phyloP scores from a whole-genome alignment of 2,113 vertebrate genomes.

The Malurus melanocephalus region DNA sequence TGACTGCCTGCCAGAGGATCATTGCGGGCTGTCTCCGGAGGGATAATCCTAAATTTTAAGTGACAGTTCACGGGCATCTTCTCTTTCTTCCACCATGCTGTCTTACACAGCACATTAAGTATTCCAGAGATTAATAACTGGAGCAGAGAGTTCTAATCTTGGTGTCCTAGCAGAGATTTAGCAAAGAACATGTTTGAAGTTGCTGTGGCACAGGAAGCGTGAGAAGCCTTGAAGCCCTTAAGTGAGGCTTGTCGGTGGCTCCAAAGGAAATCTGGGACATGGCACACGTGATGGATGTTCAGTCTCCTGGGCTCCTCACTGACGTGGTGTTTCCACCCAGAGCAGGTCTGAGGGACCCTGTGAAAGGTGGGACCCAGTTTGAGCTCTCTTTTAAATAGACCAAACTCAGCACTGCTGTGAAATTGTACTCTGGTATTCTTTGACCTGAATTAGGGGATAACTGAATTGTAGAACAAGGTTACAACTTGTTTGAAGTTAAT shows the following conservation, averaged over 20 bases:
- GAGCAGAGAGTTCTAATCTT: conserved; percentile 45
- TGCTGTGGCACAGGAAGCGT: background rate
- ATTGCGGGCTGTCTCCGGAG: conserved; percentile 7
- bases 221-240: conserved; percentile 34
- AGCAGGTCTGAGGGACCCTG: conserved; percentile 9
- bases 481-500: background rate
- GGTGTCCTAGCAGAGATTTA: conserved; percentile 38
- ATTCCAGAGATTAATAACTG: conserved; percentile 40
- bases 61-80: conserved; percentile 22
- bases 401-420: background rate
- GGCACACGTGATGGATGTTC: background rate
- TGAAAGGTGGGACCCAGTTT: conserved; percentile 30
- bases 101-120: conserved; percentile 32
- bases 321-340: conserved; percentile 6
- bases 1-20: conserved; percentile 22
- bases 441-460: conserved; percentile 1
- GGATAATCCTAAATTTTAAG: conserved; percentile 45
- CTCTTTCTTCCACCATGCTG: conserved; percentile 13
- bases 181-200: conserved; percentile 36
- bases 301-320: conserved; percentile 32
- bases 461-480: background rate
- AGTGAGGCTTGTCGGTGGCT: background rate
- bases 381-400: conserved; percentile 35
- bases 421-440: background rate
- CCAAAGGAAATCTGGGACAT: conserved; percentile 29